Conservation (phyloP, 1,140 invertebrate genomes). For the Formica exsecta region DNA sequence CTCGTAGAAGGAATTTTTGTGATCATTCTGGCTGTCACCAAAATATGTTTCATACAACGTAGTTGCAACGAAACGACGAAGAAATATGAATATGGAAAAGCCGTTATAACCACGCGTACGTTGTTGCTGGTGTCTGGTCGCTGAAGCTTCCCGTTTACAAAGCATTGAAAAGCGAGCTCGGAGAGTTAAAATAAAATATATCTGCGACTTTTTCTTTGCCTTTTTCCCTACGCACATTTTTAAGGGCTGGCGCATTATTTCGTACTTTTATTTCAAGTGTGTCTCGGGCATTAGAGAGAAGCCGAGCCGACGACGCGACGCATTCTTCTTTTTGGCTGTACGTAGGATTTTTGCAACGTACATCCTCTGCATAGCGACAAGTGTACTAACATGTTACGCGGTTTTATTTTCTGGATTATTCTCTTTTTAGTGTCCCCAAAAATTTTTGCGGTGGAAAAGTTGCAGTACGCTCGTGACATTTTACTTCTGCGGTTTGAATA, state of each 20-base stretch:
- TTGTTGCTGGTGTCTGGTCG: constrained; percentile 20
- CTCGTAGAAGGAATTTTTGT: not conserved
- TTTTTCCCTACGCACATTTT: constrained; percentile 39
- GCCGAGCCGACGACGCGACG: not conserved
- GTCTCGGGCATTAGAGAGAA: constrained; percentile 20
- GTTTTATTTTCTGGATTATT: constrained; percentile 45
- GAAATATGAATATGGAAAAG: constrained; percentile 59
- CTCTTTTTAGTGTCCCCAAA: constrained; percentile 17
- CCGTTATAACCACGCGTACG: not conserved
- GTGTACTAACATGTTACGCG: constrained; percentile 42
- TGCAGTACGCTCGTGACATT: constrained; percentile 20
- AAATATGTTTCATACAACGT: not conserved
- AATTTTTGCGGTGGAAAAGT: constrained; percentile 34
- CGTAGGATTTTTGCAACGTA: constrained; percentile 45
- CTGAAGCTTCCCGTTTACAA: constrained; percentile 2
- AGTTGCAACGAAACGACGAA: constrained; percentile 40
- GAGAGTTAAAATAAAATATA: constrained; percentile 45
- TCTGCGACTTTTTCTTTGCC: constrained; percentile 9
- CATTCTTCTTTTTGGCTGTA: constrained; percentile 32
- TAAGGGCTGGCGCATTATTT: constrained; percentile 57
- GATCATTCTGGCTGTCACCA: constrained; percentile 22
- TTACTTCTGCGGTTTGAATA: constrained; percentile 31
- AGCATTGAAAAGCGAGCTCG: constrained; percentile 31
- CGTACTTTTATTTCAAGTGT: constrained; percentile 54
- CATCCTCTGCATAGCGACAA: constrained; percentile 23